Percentiles rank a stretch among this genome's conserved stretches.
phyloP scores from a whole-genome alignment of 2,797 vertebrate species.

The Acanthopagrus latus region DNA sequence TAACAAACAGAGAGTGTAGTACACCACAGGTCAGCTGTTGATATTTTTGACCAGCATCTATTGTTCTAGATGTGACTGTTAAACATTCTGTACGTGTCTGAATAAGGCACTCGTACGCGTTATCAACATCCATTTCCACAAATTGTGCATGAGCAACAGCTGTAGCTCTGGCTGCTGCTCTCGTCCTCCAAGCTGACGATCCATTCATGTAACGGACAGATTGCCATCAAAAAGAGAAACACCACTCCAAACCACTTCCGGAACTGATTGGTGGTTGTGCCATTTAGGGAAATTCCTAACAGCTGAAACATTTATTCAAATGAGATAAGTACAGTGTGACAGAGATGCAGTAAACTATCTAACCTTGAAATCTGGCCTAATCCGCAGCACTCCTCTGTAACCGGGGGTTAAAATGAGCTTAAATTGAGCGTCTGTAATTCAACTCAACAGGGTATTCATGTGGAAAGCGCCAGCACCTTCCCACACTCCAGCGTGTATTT shows the following conservation, averaged over 20 bases:
- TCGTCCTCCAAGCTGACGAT: slow-evolving; percentile 49
- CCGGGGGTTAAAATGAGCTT: slow-evolving; percentile 68
- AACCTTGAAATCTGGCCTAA: slow-evolving; percentile 70
- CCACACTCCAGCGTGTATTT: slow-evolving; percentile 77
- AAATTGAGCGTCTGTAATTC: slow-evolving; percentile 82
- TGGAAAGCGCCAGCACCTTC: slow-evolving; percentile 76
- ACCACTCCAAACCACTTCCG: slow-evolving; percentile 55
- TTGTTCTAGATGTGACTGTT: slow-evolving; percentile 66
- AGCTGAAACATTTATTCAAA: slow-evolving; percentile 47
- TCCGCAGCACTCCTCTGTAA: slow-evolving; percentile 39
- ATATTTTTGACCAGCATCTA: slow-evolving; percentile 44
- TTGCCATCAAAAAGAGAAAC: slow-evolving; percentile 64
- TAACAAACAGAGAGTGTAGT: slow-evolving; percentile 30
- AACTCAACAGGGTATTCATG: slow-evolving; percentile 74
- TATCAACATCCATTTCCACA: slow-evolving; percentile 82
- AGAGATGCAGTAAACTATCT: slow-evolving; percentile 48
- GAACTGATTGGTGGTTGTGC: slow-evolving; percentile 45
- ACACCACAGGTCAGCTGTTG: slow-evolving; percentile 31
- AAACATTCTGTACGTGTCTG: slow-evolving; percentile 32
- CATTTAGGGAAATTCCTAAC: slow-evolving; percentile 53
- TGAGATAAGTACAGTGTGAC: slow-evolving; percentile 33
- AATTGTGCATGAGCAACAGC: slow-evolving; percentile 75
- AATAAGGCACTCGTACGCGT: slow-evolving; percentile 32
- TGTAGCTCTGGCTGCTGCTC: slow-evolving; percentile 49
- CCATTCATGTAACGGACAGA: slow-evolving; percentile 58